Evolutionary conservation across 2,888 invertebrate genomes (phyloP), one percentile per base, ranked within the genome.

Genomic region (Catocala nupta): DNA sequence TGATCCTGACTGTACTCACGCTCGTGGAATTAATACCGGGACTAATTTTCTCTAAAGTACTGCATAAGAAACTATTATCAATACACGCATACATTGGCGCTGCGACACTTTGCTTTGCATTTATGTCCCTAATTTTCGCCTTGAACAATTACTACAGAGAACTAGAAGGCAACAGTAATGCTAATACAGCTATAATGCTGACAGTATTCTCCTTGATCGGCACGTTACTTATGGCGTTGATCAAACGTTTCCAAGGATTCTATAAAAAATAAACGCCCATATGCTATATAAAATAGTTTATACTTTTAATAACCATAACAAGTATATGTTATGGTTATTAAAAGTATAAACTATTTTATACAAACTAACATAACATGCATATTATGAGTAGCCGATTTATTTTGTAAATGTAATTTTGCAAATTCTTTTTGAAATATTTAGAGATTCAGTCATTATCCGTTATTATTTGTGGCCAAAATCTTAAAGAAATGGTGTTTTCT

Each of bases 1-100:
- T 90, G 77, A 5, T 88, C 4, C 67, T 87, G 5, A 86, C 89
- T 0, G 10, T 80, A 2, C 25, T 86, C 0, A 89, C 83, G 65
- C 76, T 91, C 1, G 43, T 87, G 16, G 88, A 86, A 47, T 90
- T 87, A 34, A 10, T 86, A 0, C n/a, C 80, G 43, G 82, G 85
- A 54, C 73, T 88, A 3, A 9, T 80, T 10, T 78, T 74, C 34
- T 63, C 77, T 5, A 58, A 55, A 2, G 65, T 63, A 16, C 25
- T 75, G 1, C 78, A 63, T 11, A 52, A 63, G 0, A 51, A 68
- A 11, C 43, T 80, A 0, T 84, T 74, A 64, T 62, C 78, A 2
- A 10, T 76, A 0, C 89, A 90, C 50, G 62, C 80, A 0, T 75
- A 74, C 51, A 25, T 84, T 0, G 85, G 85, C 0, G 69, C 71